These are phyloP conservation scores for Chloroceryle amazona DNA, from an alignment of 2,797 vertebrate genomes.

Conservation along the genomic window DNA sequence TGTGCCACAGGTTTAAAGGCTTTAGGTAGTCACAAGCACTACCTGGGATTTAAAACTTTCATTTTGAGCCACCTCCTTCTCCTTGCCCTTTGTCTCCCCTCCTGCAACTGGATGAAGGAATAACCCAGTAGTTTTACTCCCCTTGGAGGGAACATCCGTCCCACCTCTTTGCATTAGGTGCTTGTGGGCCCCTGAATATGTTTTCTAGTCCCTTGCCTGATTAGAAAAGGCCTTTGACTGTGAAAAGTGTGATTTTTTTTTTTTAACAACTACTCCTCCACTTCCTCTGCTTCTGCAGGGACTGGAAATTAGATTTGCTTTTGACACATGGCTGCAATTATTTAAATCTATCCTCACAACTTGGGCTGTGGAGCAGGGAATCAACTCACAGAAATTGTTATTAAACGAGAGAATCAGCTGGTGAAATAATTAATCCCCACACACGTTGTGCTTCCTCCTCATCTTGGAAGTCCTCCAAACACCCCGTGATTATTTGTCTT, in stretches of 20 bases:
- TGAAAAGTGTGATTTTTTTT: background rate
- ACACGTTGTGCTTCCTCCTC: accelerated
- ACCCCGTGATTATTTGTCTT: background rate
- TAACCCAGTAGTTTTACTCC: background rate
- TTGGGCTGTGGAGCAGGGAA: accelerated
- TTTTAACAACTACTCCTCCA: background rate
- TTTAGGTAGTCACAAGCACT: background rate
- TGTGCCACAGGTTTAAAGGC: background rate
- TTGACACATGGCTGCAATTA: background rate
- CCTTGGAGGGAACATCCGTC: background rate
- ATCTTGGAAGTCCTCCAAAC: background rate
- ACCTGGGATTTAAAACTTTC: background rate
- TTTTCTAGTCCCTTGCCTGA: background rate
- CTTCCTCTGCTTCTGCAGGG: background rate
- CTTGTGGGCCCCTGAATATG: background rate
- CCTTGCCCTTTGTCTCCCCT: background rate
- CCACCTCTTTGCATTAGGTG: background rate
- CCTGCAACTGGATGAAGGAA: background rate
- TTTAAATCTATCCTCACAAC: background rate
- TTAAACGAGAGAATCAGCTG: background rate
- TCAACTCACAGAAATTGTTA: background rate
- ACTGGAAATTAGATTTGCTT: conserved; percentile 39
- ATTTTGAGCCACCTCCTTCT: background rate
- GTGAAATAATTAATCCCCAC: background rate
- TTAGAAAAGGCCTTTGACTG: background rate